These are phyloP conservation scores for Odontamblyopus rebecca DNA, from an alignment of 2,797 vertebrate genomes.

Conservation along the genomic window DNA sequence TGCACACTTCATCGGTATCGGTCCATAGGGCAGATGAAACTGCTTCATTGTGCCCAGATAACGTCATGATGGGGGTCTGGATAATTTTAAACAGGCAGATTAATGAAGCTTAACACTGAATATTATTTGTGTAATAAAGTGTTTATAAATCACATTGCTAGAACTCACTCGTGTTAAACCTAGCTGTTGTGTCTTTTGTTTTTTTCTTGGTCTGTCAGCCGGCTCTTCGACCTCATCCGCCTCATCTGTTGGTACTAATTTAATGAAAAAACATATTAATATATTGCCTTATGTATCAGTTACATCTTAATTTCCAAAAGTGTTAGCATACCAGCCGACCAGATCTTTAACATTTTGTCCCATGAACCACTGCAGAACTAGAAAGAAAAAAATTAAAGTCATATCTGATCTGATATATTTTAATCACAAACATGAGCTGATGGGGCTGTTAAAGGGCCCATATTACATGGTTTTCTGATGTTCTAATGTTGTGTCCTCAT, in stretches of 20 bases:
- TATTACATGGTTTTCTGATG: too few species aligned
- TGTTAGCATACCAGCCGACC: constrained; percentile 88
- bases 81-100: not conserved
- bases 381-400: constrained; percentile 15
- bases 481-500: too few species aligned
- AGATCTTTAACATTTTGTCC: constrained; percentile 99
- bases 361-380: constrained; percentile 99
- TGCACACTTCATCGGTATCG: constrained; percentile 91
- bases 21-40: constrained; percentile 93
- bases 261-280: not conserved
- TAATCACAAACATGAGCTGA: not conserved
- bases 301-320: not conserved
- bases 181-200: constrained; percentile 94
- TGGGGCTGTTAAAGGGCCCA: too few species aligned
- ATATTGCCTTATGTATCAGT: not conserved
- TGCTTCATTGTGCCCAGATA: constrained; percentile 93
- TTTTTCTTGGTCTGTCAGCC: constrained; percentile 89
- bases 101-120: not conserved
- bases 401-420: not conserved
- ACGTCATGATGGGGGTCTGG: constrained; percentile 91
- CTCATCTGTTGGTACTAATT: constrained; percentile 88
- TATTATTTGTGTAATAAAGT: not conserved
- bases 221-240: constrained; percentile 89
- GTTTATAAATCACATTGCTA: not conserved
- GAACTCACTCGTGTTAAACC: constrained; percentile 88